Evolutionary conservation across 2,113 vertebrate species (phyloP), one percentile per base, ranked within the genome.

Genomic region (Channa maculata): DNA sequence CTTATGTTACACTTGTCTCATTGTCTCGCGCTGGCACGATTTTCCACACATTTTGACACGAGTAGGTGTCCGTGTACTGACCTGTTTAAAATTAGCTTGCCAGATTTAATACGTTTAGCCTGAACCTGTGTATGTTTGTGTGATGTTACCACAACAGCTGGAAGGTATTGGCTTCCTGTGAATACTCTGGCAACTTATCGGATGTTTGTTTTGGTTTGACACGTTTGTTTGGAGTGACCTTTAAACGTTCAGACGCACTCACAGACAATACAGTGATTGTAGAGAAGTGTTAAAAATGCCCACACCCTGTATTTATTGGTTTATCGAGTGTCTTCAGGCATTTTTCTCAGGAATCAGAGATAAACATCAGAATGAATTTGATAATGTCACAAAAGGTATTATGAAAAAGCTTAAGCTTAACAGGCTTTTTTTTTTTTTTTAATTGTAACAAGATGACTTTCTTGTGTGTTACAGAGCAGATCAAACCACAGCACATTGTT

Each of bases 401-500:
- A 41, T 41, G 4, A 41, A 41, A 4, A 41, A 7, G 39, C 39
- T 41, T 41, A 41, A 41, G 39, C 39, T 41, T 37, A 57, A 8
- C 3, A 4, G 1, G 43, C 38, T 14, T 50, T n/a, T 3, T 49
- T 62, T 52, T 67, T 7, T 76, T 24, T 6, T 44, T 14, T 33
- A 8, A 39, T 57, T 52, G 13, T 49, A 52, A 66, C 52, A 45
- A 64, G 6, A 74, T 50, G 71, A 66, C 38, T 64, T 8, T 58
- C 41, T 52, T 24, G 3, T 75, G 12, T 76, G n/a, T 80, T 63
- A 81, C 95, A 99, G 98, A 97, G 92, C 96, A 97, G 75, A 95
- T 99, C 68, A 96, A 96, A 68, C 94, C 96, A 3, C 94, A 96
- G 73, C 96, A 98, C 78, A 95, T 99, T 34, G 94, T 98, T 4